A percentile compares a stretch with the other conserved stretches of the same genome.
phyloP scores from a whole-genome alignment of 2,888 invertebrate species.

The Punctoribates punctum region DNA sequence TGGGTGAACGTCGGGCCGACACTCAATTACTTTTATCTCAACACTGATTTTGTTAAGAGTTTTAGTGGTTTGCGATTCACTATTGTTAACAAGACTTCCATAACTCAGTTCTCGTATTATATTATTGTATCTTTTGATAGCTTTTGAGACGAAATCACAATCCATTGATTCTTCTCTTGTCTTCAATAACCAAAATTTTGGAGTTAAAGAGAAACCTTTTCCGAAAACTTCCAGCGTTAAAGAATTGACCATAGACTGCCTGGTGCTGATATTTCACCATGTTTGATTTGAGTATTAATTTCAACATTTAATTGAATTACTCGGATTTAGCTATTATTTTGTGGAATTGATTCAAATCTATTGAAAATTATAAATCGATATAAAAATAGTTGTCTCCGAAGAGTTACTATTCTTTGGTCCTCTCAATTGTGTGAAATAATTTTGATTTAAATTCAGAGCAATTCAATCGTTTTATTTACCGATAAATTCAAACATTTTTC shows the following conservation, averaged over 20 bases:
- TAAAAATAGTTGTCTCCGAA: no score
- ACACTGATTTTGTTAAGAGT: slow-evolving; percentile 42
- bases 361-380: no score
- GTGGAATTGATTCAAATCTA: no score
- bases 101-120: slow-evolving; percentile 37
- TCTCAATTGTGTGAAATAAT: no score
- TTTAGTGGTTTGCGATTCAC: background rate
- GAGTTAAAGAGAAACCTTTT: slow-evolving; percentile 43
- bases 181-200: background rate
- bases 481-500: no score
- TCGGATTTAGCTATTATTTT: no score
- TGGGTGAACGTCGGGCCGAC: slow-evolving; percentile 45
- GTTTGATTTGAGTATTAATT: background rate
- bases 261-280: slow-evolving; percentile 50
- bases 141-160: slow-evolving; percentile 52
- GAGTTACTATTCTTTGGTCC: no score
- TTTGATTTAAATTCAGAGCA: no score
- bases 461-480: no score
- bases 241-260: slow-evolving; percentile 52
- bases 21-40: slow-evolving; percentile 38
- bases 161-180: background rate
- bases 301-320: no score
- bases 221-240: slow-evolving; percentile 46
- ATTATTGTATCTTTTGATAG: slow-evolving; percentile 50
- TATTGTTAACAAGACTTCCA: slow-evolving; percentile 8